Evolutionary conservation across 2,113 vertebrate genomes (phyloP).

Genomic region (Syngnathus floridae): DNA sequence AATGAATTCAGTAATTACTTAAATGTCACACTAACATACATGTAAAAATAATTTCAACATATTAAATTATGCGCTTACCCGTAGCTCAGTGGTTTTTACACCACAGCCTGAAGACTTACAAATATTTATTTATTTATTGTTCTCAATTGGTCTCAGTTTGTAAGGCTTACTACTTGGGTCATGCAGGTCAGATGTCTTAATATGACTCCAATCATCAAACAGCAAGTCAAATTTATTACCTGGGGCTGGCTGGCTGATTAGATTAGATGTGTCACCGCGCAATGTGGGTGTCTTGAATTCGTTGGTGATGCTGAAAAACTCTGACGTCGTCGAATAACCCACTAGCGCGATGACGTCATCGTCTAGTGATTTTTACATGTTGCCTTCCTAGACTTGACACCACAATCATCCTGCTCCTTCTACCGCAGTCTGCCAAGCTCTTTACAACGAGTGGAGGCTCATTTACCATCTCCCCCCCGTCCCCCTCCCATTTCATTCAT

Average conservation of each 20-base stretch:
- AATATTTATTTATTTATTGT: no score
- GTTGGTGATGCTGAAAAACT: neutral
- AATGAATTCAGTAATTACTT: no score
- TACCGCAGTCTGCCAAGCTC: conserved; percentile 24
- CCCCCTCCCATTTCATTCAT: neutral
- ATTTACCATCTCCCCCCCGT: conserved; percentile 7
- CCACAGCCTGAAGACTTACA: no score
- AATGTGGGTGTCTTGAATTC: conserved; percentile 5
- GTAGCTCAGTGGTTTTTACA: no score
- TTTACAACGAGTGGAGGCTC: conserved; percentile 28
- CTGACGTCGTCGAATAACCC: conserved; percentile 7
- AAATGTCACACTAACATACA: no score
- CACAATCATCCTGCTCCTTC: conserved; percentile 16
- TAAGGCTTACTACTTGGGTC: no score
- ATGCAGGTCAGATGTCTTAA: no score
- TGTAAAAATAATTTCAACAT: no score
- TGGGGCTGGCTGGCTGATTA: neutral
- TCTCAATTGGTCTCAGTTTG: no score
- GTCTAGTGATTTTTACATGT: conserved; percentile 9
- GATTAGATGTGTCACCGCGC: conserved; percentile 2
- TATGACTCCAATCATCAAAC: neutral
- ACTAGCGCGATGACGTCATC: conserved; percentile 8
- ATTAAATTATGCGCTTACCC: no score
- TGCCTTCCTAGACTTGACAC: neutral
- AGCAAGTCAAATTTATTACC: neutral